A percentile compares a stretch with the other conserved stretches of the same genome.
These are phyloP conservation scores for Maconellicoccus hirsutus DNA, from an alignment of 1,140 invertebrate genomes.

Conservation along the genomic window DNA sequence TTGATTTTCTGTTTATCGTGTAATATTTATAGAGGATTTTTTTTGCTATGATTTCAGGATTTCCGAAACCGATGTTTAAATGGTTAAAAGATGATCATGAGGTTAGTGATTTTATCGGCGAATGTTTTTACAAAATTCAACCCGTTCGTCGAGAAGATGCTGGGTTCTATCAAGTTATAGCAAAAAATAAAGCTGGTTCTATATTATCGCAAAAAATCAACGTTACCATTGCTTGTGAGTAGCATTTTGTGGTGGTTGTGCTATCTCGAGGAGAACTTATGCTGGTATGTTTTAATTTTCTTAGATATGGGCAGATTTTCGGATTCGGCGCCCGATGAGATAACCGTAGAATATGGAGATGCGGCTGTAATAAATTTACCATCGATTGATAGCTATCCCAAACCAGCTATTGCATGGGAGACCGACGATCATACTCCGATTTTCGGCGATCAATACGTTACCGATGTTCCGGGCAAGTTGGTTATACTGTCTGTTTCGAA, in stretches of 20 bases:
- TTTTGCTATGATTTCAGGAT: slow-evolving; percentile 43
- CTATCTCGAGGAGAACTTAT: not conserved
- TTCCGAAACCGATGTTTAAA: slow-evolving; percentile 73
- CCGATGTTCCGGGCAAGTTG: slow-evolving; percentile 58
- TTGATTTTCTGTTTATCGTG: too few species aligned
- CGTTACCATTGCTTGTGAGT: slow-evolving; percentile 82
- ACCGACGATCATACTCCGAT: slow-evolving; percentile 52
- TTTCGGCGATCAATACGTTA: slow-evolving; percentile 70
- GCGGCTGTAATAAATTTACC: slow-evolving; percentile 72
- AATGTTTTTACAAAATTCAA: slow-evolving; percentile 68
- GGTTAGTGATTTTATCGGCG: slow-evolving; percentile 55
- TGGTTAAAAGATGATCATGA: slow-evolving; percentile 76
- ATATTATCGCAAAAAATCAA: slow-evolving; percentile 79
- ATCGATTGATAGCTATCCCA: slow-evolving; percentile 65
- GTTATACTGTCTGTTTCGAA: slow-evolving; percentile 64
- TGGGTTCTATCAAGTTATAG: slow-evolving; percentile 81
- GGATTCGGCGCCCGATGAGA: slow-evolving; percentile 49
- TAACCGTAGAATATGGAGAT: slow-evolving; percentile 59
- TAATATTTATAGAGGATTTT: too few species aligned
- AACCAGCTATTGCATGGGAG: slow-evolving; percentile 72
- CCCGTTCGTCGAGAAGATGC: slow-evolving; percentile 64
- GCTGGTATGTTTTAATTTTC: slow-evolving; percentile 28
- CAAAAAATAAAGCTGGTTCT: slow-evolving; percentile 76
- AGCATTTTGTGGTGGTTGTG: not conserved
- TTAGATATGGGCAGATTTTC: slow-evolving; percentile 75